Evolutionary conservation across 2,113 vertebrate genomes (phyloP).

Genomic region (Corythornis madagascariensis): DNA sequence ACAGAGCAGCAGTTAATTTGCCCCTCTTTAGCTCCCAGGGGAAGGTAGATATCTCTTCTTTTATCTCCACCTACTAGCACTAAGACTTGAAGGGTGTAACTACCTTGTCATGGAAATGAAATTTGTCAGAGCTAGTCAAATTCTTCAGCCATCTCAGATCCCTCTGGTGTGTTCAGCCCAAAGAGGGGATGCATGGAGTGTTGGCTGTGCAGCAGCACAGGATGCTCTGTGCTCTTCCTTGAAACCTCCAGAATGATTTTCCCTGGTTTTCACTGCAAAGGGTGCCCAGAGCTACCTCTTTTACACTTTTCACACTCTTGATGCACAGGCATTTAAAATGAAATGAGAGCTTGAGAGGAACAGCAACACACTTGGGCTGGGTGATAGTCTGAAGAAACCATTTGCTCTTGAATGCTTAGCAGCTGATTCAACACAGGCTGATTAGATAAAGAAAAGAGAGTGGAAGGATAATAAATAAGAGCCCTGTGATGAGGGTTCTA

Average conservation of each 20-base stretch:
- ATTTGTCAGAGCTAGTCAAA: background rate
- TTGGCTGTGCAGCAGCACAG: background rate
- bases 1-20: background rate
- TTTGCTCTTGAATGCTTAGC: constrained; percentile 36
- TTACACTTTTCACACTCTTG: constrained; percentile 16
- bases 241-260: background rate
- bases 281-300: background rate
- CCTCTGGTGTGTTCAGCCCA: background rate
- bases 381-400: constrained; percentile 17
- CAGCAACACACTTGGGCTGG: constrained; percentile 11
- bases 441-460: constrained; percentile 57
- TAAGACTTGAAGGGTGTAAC: background rate
- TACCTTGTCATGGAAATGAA: background rate
- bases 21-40: background rate
- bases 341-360: background rate
- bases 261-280: background rate
- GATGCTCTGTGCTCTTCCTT: background rate
- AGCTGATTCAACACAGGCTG: constrained; percentile 52
- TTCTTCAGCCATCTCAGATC: background rate
- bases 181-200: background rate
- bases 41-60: background rate
- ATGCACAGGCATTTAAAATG: background rate
- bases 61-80: background rate
- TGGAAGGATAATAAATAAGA: constrained; percentile 42
- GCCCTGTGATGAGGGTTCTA: background rate